Evolutionary conservation across 2,797 vertebrate species (phyloP), one percentile per base, ranked within the genome.

Genomic region (Nyctalus aviator): DNA sequence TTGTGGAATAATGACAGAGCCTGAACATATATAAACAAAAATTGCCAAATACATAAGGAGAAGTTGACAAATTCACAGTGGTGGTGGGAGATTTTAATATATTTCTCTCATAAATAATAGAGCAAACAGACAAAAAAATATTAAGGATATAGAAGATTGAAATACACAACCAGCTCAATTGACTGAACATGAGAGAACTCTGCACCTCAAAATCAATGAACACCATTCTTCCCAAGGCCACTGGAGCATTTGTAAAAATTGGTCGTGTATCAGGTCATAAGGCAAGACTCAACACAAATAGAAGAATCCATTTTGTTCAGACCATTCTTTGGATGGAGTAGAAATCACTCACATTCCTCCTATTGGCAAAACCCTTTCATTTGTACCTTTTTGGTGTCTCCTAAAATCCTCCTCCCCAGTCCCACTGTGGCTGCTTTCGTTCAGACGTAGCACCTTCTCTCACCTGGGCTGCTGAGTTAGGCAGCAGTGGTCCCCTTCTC

Each of bases 1-100:
- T 72, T 53, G 27, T 75, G 0, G 71, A 10, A 8, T 72, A 72
- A 64, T 87, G 32, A 62, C 8, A 14, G 32, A 72, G 17, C 75
- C 35, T 96, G 41, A 78, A 57, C 53, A 59, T 30, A 85, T 12
- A 27, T 55, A 69, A 69, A 84, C 25, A 77, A 85, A 95, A 91
- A 18, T 35, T 21, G 44, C 46, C 6, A 92, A 69, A 48, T 57
- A 37, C 18, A 18, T 69, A 62, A 93, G 44, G 55, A 87, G 30
- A 83, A 68, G 3, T 32, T 48, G 71, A 71, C 50, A 86, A 84
- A 59, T 46, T 37, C 37, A 37, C 30, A 82, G 6, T 17, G 30
- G 37, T 15, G 1, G 37, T 30, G 10, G 25, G 25, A 55, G n/a
- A 69, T 64, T 57, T 93, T 64, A 32, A 27, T 32, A 48, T n/a